phyloP scores from a whole-genome alignment of 2,797 vertebrate species.

The Brachyrhaphis roseni region DNA sequence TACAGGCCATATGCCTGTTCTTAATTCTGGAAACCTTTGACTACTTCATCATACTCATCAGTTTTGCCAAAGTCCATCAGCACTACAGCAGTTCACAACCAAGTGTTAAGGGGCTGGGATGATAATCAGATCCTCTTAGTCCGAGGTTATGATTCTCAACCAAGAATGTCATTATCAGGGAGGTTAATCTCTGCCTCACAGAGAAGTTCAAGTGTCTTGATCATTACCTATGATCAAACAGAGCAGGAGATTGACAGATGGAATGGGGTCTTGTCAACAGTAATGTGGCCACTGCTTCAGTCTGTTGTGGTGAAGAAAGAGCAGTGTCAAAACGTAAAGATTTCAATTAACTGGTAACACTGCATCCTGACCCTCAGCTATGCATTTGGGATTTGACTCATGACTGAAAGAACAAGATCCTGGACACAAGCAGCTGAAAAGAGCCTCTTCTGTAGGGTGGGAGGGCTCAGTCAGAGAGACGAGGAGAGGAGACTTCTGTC shows the following conservation, averaged over 20 bases:
- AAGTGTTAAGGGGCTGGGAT: background rate
- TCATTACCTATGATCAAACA: background rate
- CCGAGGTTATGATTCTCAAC: background rate
- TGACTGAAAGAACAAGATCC: background rate
- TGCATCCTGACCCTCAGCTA: background rate
- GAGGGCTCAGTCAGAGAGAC: background rate
- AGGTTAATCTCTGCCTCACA: background rate
- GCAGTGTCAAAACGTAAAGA: background rate
- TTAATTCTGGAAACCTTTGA: background rate
- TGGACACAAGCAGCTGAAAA: background rate
- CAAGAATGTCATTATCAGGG: background rate
- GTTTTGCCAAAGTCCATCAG: background rate
- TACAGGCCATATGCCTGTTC: background rate
- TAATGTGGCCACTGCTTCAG: background rate
- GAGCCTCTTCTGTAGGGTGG: background rate
- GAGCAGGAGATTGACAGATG: background rate
- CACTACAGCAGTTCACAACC: background rate
- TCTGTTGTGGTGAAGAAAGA: background rate
- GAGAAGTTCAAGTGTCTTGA: background rate
- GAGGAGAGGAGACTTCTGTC: background rate
- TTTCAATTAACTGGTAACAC: background rate
- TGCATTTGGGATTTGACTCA: background rate
- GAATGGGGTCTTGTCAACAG: background rate
- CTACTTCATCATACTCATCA: background rate
- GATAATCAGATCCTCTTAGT: background rate